Percentiles rank a stretch among this genome's conserved stretches.
Evolutionary conservation across 2,797 vertebrate genomes (phyloP).

Genomic region (Silurus aristotelis): DNA sequence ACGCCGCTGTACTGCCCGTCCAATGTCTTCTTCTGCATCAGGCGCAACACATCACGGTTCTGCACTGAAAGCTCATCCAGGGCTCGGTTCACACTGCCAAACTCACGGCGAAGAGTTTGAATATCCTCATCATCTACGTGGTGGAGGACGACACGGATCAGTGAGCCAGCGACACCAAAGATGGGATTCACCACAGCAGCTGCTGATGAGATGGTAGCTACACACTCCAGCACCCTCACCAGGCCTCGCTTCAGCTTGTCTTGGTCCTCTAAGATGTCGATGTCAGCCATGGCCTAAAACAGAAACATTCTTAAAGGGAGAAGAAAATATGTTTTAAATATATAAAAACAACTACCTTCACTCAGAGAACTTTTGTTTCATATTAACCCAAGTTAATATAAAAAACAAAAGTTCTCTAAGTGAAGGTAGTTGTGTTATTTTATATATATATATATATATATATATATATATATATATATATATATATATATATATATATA

Average conservation of each 20-base stretch:
- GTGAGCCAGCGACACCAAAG: conserved; percentile 75
- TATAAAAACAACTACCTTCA: too few species aligned
- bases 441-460: background rate
- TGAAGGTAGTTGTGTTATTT: too few species aligned
- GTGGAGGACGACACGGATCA: conserved; percentile 78
- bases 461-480: background rate
- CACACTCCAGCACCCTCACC: conserved; percentile 58
- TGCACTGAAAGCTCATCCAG: conserved; percentile 72
- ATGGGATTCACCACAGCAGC: conserved; percentile 81
- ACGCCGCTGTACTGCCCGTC: conserved; percentile 73
- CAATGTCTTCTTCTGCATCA: conserved; percentile 76
- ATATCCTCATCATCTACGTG: conserved; percentile 78
- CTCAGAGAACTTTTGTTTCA: too few species aligned
- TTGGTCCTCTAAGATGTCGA: conserved; percentile 41
- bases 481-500: background rate
- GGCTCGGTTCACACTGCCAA: conserved; percentile 66
- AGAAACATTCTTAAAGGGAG: too few species aligned
- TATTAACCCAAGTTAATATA: too few species aligned
- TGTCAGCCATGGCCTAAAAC: conserved; percentile 51
- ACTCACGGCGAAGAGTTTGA: conserved; percentile 75
- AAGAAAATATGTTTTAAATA: background rate
- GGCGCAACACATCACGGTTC: conserved; percentile 68
- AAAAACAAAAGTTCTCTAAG: too few species aligned
- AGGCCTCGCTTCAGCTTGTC: conserved; percentile 52
- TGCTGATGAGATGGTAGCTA: conserved; percentile 77